phyloP scores from a whole-genome alignment of 1,140 invertebrate genomes.

The Leptopilina boulardi region DNA sequence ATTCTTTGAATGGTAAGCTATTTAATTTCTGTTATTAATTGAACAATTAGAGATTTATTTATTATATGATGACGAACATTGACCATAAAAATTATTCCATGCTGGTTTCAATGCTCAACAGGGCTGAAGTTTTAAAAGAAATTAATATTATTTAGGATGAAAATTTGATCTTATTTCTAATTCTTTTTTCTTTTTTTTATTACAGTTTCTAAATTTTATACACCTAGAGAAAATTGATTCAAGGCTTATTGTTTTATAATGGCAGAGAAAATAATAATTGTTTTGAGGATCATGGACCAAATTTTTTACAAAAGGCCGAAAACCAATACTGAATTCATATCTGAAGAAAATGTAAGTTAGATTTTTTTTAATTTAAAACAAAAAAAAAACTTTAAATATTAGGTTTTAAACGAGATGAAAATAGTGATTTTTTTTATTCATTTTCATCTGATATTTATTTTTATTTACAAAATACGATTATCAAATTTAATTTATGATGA shows the following conservation, averaged over 20 bases:
- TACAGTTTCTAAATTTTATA: too few species aligned
- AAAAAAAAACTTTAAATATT: not conserved
- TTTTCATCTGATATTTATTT: too few species aligned
- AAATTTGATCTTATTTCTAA: not conserved
- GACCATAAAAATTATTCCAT: slow-evolving; percentile 60
- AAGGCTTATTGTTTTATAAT: too few species aligned
- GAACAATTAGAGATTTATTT: slow-evolving; percentile 36
- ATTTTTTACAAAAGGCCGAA: too few species aligned
- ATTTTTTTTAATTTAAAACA: not conserved
- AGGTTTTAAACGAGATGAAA: too few species aligned
- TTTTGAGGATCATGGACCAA: too few species aligned
- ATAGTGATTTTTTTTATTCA: too few species aligned
- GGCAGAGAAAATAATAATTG: too few species aligned
- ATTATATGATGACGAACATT: slow-evolving; percentile 65
- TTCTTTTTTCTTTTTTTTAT: not conserved
- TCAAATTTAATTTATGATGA: slow-evolving; percentile 53
- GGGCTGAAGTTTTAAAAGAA: slow-evolving; percentile 63
- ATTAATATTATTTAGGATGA: slow-evolving; percentile 29
- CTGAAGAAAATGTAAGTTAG: too few species aligned
- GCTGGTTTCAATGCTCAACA: slow-evolving; percentile 73
- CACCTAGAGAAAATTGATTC: too few species aligned
- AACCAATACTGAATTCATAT: too few species aligned
- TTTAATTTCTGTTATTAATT: slow-evolving; percentile 86
- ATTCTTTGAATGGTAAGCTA: slow-evolving; percentile 80
- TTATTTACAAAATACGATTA: too few species aligned